Evolutionary conservation across 2,888 invertebrate species (phyloP).

Genomic region (Lepidochrysops patricia): DNA sequence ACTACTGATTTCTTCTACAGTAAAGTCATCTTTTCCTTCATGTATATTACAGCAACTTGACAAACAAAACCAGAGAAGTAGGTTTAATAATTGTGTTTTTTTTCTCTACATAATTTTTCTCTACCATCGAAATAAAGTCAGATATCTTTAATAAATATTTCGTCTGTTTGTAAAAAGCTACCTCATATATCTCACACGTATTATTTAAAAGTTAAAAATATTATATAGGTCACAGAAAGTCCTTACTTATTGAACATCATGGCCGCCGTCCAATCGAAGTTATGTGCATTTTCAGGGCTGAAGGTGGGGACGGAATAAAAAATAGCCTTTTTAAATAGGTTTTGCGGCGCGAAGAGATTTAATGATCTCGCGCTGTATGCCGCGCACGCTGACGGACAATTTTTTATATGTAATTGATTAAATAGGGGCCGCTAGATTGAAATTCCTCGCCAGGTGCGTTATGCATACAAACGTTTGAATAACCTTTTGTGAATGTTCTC

Average conservation of each 20-base stretch:
- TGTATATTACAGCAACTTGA: too few species aligned
- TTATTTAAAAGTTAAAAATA: too few species aligned
- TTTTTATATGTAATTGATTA: constrained; percentile 68
- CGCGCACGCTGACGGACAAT: constrained; percentile 53
- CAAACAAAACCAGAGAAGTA: too few species aligned
- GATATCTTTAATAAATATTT: too few species aligned
- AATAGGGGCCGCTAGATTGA: constrained; percentile 51
- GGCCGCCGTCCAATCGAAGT: constrained; percentile 30
- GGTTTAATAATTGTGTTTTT: too few species aligned
- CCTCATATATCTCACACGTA: too few species aligned
- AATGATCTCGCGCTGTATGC: constrained; percentile 58
- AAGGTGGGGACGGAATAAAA: constrained; percentile 48
- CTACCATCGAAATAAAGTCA: too few species aligned
- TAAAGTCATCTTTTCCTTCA: too few species aligned
- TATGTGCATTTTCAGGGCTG: constrained; percentile 36
- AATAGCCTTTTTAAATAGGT: constrained; percentile 68
- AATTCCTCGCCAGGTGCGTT: constrained; percentile 55
- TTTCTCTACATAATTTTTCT: too few species aligned
- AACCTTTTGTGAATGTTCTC: constrained; percentile 11
- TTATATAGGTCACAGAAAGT: not conserved
- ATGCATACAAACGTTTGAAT: constrained; percentile 35
- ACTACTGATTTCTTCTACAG: too few species aligned
- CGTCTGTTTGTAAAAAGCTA: too few species aligned
- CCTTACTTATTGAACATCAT: constrained; percentile 7
- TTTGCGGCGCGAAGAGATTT: constrained; percentile 65